Percentiles rank a stretch among this genome's conserved stretches.
Conservation (phyloP, 2,797 vertebrate genomes). For the Neosilurus hyrtlii region DNA sequence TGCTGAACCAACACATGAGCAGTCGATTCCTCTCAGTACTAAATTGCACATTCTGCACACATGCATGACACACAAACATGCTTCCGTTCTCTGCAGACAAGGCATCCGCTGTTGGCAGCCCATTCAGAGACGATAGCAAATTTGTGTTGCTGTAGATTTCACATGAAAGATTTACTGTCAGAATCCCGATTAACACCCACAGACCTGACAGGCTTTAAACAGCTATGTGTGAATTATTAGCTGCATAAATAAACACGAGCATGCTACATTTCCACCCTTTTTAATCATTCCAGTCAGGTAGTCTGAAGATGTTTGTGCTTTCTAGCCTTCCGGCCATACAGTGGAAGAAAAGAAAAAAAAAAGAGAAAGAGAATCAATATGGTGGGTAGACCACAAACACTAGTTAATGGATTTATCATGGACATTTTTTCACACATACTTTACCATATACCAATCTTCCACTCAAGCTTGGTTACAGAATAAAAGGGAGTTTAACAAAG, state of each 20-base stretch:
- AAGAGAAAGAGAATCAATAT: conserved; percentile 18
- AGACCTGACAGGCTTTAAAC: conserved; percentile 18
- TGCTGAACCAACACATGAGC: conserved; percentile 31
- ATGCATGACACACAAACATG: conserved; percentile 20
- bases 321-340: not conserved
- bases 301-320: conserved; percentile 6
- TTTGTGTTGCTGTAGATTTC: conserved; percentile 21
- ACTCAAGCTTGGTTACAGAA: conserved; percentile 19
- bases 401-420: conserved; percentile 17
- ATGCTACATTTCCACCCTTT: conserved; percentile 7
- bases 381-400: conserved; percentile 22
- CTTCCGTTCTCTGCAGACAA: not conserved
- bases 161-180: conserved; percentile 27
- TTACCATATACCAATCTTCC: conserved; percentile 10
- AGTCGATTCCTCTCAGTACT: conserved; percentile 54
- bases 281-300: conserved; percentile 14
- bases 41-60: conserved; percentile 40
- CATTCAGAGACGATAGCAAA: conserved; percentile 23
- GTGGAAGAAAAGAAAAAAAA: not conserved
- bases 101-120: conserved; percentile 28
- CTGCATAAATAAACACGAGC: conserved; percentile 28
- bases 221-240: conserved; percentile 12
- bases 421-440: conserved; percentile 17
- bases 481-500: conserved; percentile 22
- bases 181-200: conserved; percentile 9